Percentiles rank a stretch among this genome's conserved stretches.
phyloP scores from a whole-genome alignment of 2,888 invertebrate species.

The Parnassius orleans region DNA sequence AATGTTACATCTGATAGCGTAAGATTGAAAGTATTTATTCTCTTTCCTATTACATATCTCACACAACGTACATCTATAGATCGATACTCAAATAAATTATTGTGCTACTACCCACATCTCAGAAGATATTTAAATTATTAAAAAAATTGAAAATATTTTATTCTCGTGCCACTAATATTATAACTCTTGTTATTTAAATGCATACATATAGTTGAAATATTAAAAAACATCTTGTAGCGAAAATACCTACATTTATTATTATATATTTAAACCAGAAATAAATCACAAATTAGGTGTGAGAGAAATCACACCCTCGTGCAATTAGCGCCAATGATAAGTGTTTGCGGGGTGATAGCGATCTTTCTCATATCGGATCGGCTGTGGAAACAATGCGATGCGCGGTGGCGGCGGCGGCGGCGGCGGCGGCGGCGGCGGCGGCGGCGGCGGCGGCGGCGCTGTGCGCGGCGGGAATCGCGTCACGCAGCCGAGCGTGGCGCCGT shows the following conservation, averaged over 20 bases:
- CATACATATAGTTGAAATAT: too few relatives aligned
- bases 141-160: neutral
- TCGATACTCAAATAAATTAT: neutral
- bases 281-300: slow-evolving; percentile 10
- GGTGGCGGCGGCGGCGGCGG: slow-evolving; percentile 35
- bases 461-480: slow-evolving; percentile 20
- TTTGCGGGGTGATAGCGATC: slow-evolving; percentile 33
- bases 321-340: slow-evolving; percentile 30
- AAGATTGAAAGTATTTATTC: slow-evolving; percentile 59
- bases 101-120: slow-evolving; percentile 7
- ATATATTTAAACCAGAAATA: neutral
- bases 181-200: too few relatives aligned
- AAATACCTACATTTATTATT: neutral
- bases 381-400: slow-evolving; percentile 45
- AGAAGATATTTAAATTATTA: neutral
- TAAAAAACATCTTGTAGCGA: neutral
- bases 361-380: slow-evolving; percentile 29
- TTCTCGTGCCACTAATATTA: neutral
- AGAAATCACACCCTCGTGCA: slow-evolving; percentile 20
- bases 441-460: slow-evolving; percentile 31
- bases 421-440: slow-evolving; percentile 32
- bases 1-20: slow-evolving; percentile 67
- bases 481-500: slow-evolving; percentile 39
- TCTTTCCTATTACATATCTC: slow-evolving; percentile 7
- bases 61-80: neutral